Percentiles rank a stretch among this genome's conserved stretches.
Conservation (phyloP, 2,888 invertebrate genomes). For the Noctuana brunneofusca region DNA sequence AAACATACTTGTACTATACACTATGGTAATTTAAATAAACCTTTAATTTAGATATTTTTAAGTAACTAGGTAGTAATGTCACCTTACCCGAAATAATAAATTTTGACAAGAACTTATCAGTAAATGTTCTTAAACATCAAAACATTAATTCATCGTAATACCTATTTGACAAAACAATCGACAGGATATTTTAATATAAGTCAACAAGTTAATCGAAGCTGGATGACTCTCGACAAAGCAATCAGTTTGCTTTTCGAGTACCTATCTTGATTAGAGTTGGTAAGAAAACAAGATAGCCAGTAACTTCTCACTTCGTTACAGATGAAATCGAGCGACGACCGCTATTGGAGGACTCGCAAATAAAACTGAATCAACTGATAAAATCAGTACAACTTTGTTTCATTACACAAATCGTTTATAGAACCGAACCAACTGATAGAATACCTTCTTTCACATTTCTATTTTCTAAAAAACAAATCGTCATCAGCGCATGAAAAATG, state of each 20-base stretch:
- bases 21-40: too few relatives aligned
- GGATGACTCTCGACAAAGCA: slow-evolving; percentile 54
- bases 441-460: background rate
- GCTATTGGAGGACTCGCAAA: slow-evolving; percentile 47
- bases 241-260: slow-evolving; percentile 58
- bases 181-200: slow-evolving; percentile 28
- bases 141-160: background rate
- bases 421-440: background rate
- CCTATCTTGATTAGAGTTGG: slow-evolving; percentile 44
- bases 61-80: too few relatives aligned
- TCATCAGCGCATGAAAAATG: too few relatives aligned
- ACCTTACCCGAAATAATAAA: too few relatives aligned
- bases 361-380: slow-evolving; percentile 47
- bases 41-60: too few relatives aligned
- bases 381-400: slow-evolving; percentile 47
- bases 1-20: too few relatives aligned
- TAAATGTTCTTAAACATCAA: background rate
- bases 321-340: slow-evolving; percentile 50
- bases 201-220: slow-evolving; percentile 41
- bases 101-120: background rate
- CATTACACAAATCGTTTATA: slow-evolving; percentile 42
- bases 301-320: slow-evolving; percentile 51
- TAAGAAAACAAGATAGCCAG: slow-evolving; percentile 42
- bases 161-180: slow-evolving; percentile 24
- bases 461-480: too few relatives aligned